Percentiles rank a stretch among this genome's conserved stretches.
Conservation (phyloP, 2,113 vertebrate species). For the Tychaedon coryphoeus region DNA sequence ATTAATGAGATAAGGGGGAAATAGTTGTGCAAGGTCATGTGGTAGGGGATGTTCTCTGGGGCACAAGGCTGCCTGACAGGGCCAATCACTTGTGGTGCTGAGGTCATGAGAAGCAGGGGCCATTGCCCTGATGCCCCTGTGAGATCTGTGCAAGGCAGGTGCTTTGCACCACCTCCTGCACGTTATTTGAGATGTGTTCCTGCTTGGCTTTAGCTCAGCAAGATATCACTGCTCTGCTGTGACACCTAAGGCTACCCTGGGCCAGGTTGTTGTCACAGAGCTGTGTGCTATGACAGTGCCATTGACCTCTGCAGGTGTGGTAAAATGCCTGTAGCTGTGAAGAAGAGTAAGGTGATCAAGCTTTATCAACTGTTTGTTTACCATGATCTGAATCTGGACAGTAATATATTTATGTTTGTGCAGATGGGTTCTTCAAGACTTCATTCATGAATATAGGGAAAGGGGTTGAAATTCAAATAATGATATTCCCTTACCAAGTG, state of each 20-base stretch:
- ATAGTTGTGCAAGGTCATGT: neutral
- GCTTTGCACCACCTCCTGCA: neutral
- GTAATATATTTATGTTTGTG: neutral
- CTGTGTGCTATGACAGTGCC: neutral
- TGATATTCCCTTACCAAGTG: neutral
- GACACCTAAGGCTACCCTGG: neutral
- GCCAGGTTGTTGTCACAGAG: neutral
- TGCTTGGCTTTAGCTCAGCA: neutral
- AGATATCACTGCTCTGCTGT: neutral
- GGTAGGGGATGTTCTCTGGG: neutral
- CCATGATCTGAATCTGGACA: neutral
- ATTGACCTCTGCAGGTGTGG: neutral
- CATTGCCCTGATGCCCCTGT: neutral
- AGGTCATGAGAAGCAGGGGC: neutral
- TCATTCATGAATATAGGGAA: neutral
- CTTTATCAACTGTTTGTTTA: neutral
- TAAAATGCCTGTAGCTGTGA: neutral
- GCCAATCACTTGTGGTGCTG: neutral
- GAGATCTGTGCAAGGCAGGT: neutral
- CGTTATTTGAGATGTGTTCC: neutral
- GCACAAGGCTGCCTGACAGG: neutral
- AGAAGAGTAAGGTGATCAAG: neutral
- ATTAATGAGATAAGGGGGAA: constrained; percentile 5
- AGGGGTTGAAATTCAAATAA: neutral
- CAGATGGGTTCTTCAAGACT: neutral